A percentile compares a stretch with the other conserved stretches of the same genome.
Conservation (phyloP, 2,113 vertebrate species). For the Eclectus roratus region DNA sequence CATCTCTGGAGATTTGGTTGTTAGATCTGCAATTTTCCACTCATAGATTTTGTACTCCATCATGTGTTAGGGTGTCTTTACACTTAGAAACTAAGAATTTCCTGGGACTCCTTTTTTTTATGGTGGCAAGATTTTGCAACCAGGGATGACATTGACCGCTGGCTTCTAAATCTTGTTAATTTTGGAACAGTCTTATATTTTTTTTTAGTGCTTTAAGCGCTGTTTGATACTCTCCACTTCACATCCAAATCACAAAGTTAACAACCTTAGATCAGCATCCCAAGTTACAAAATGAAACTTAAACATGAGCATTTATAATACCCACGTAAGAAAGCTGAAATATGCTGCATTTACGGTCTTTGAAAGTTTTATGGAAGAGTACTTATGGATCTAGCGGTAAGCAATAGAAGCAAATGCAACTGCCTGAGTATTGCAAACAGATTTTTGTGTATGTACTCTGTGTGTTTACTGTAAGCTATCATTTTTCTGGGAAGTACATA, state of each 20-base stretch:
- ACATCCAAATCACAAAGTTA: background rate
- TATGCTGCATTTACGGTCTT: background rate
- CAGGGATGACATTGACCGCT: background rate
- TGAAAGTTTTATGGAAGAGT: background rate
- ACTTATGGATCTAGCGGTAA: background rate
- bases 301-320: background rate
- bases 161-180: background rate
- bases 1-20: background rate
- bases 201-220: background rate
- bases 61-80: background rate
- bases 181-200: background rate
- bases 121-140: background rate
- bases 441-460: background rate
- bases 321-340: background rate
- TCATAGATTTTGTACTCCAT: background rate
- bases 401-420: background rate
- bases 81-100: background rate
- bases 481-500: background rate
- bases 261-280: background rate
- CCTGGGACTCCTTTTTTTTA: background rate
- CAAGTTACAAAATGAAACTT: background rate
- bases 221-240: background rate
- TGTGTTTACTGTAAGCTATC: background rate
- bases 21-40: background rate
- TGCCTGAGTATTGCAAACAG: background rate